Conservation (phyloP, 2,113 vertebrate species). For the Aptenodytes patagonicus region DNA sequence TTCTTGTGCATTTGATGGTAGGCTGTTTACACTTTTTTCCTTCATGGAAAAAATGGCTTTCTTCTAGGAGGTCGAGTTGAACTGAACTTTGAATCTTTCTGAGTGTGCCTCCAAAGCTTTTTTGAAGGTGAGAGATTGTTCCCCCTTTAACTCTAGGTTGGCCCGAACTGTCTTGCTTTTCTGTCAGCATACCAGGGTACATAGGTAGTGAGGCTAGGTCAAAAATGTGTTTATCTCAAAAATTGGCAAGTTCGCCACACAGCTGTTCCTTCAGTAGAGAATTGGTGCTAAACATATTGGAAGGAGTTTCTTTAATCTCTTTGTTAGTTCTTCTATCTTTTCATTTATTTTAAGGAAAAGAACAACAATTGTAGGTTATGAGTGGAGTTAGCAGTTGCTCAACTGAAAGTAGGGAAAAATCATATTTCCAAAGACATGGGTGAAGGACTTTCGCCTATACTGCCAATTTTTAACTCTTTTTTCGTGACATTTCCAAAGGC, state of each 20-base stretch:
- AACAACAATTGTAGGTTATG: not conserved
- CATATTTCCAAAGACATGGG: not conserved
- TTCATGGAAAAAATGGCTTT: not conserved
- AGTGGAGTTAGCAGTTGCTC: not conserved
- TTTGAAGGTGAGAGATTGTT: not conserved
- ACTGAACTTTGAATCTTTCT: not conserved
- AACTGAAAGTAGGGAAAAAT: not conserved
- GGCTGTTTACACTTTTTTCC: not conserved
- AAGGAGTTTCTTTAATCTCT: not conserved
- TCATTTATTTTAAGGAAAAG: not conserved
- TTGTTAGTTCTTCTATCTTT: not conserved
- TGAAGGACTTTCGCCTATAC: not conserved
- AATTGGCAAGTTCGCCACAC: not conserved
- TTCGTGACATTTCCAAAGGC: not conserved
- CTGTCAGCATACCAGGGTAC: not conserved
- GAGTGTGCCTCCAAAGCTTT: not conserved
- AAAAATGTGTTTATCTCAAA: not conserved
- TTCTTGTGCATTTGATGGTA: not conserved
- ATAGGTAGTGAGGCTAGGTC: not conserved
- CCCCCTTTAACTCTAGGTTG: not conserved
- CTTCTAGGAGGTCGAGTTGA: not conserved
- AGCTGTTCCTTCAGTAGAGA: not conserved
- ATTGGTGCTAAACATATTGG: not conserved
- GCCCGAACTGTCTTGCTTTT: not conserved
- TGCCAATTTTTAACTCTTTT: not conserved